phyloP scores from a whole-genome alignment of 2,888 invertebrate genomes.

The Hirtodrosophila alboralis region DNA sequence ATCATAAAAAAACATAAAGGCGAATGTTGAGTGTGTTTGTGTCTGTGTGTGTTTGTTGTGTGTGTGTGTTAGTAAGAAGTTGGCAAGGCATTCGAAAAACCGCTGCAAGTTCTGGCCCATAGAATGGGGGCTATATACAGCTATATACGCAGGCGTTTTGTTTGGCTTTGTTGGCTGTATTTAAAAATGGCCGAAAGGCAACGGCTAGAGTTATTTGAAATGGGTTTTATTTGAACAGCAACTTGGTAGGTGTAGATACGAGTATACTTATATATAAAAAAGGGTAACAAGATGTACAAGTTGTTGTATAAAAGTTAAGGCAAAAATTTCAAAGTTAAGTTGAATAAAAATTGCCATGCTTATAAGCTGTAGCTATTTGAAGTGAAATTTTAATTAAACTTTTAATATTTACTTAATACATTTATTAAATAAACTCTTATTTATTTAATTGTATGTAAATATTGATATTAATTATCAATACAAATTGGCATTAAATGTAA shows the following conservation, averaged over 20 bases:
- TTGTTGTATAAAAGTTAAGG: conserved; percentile 9
- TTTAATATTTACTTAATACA: too few relatives aligned
- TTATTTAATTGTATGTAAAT: background rate
- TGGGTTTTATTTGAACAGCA: conserved; percentile 35
- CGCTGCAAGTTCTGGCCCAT: conserved; percentile 1
- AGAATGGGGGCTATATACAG: conserved; percentile 28
- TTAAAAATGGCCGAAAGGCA: conserved; percentile 70
- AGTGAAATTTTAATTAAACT: background rate
- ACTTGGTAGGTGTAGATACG: conserved; percentile 23
- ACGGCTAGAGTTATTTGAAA: conserved; percentile 43
- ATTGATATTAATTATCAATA: background rate
- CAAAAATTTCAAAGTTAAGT: conserved; percentile 30
- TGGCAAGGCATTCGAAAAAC: conserved; percentile 31
- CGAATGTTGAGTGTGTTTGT: conserved; percentile 23
- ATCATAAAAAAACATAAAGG: conserved; percentile 60
- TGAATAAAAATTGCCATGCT: conserved; percentile 11
- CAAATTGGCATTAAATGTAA: too few relatives aligned
- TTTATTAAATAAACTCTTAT: conserved; percentile 3
- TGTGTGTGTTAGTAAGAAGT: conserved; percentile 13
- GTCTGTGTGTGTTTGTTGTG: background rate
- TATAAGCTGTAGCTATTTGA: conserved; percentile 3
- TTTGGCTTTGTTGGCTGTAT: conserved; percentile 34
- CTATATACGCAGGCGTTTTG: conserved; percentile 28
- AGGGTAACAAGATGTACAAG: background rate
- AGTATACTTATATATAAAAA: too few relatives aligned